Base-by-base conservation (phyloP, 92 coral and sea anemone genomes). In the Epizoanthus rinbou region DNA sequence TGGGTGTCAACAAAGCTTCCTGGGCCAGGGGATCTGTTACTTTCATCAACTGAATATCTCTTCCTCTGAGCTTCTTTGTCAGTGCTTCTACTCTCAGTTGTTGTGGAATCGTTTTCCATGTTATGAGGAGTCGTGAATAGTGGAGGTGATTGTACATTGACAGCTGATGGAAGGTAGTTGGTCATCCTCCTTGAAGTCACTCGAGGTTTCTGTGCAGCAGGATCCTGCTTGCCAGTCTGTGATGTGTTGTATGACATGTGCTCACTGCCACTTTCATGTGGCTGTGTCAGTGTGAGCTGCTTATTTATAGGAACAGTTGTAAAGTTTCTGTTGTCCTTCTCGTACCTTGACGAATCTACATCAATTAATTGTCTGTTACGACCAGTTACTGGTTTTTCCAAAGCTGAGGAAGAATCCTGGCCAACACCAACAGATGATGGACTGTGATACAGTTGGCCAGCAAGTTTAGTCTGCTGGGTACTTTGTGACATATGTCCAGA, bases 91-190 rank as follows among this genome's bases (percentile, higher is more conserved):
- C 82, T 78, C 59, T 78, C 70, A 16, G 82, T 78, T 62, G 72
- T 78, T 39, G 66, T 63, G 47, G 64, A 62, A 35, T 78, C 82
- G 1, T 23, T 65, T 19, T 33, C 73, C 50, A 78, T 18, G 15
- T 10, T 63, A 57, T 78, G 72, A 16, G 82, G 71, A 4, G 82
- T 39, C 1, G 82, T 78, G 28, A 78, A 78, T 5, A 78, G 71
- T 0, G 82, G 82, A 8, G 82, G 82, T 6, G 82, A 78, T 21
- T 78, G 82, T 10, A 78, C 59, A 41, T 78, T 78, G 24, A 35
- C 11, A 5, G 70, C 23, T 43, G 52, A n/a, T 22, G 82, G 82
- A 39, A 78, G 58, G 37, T 78, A 39, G 57, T 78, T 78, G 15
- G 72, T 43, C 33, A 62, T 24, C 19, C 71, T 60, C 1, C 57